A percentile compares a stretch with the other conserved stretches of the same genome.
Evolutionary conservation across 2,888 invertebrate species (phyloP).

Genomic region (Heliconius aoede): DNA sequence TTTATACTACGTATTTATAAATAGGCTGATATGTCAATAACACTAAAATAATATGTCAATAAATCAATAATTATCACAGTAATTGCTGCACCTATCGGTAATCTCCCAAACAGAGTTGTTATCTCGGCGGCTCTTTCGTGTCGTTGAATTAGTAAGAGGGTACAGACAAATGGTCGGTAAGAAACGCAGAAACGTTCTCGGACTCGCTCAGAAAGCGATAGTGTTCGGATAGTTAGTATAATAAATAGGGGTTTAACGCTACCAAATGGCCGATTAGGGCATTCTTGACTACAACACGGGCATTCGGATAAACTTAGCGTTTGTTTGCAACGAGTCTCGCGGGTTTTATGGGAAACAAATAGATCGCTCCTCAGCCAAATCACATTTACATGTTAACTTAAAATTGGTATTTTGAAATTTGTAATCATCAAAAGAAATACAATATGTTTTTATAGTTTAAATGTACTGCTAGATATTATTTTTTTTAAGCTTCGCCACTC

Average conservation of each 20-base stretch:
- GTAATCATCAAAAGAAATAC: not conserved
- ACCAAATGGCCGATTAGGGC: slow-evolving; percentile 57
- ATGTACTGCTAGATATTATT: not conserved
- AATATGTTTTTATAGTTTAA: not conserved
- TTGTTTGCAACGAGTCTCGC: slow-evolving; percentile 70
- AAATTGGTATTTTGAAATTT: slow-evolving; percentile 20
- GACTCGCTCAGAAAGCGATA: slow-evolving; percentile 72
- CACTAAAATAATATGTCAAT: not conserved
- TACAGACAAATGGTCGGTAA: slow-evolving; percentile 55
- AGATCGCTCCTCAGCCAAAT: slow-evolving; percentile 63
- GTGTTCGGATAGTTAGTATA: slow-evolving; percentile 74
- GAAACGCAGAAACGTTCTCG: slow-evolving; percentile 61
- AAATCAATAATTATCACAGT: not conserved
- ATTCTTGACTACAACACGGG: slow-evolving; percentile 57
- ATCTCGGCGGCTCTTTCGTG: slow-evolving; percentile 66
- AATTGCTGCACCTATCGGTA: slow-evolving; percentile 52
- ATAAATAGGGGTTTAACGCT: slow-evolving; percentile 53
- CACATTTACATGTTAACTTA: slow-evolving; percentile 56
- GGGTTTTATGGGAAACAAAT: slow-evolving; percentile 68
- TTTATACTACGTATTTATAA: too few relatives aligned
- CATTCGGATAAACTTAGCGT: slow-evolving; percentile 78
- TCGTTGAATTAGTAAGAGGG: slow-evolving; percentile 76
- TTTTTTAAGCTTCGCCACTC: too few relatives aligned
- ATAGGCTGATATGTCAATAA: too few relatives aligned
- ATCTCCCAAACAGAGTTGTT: slow-evolving; percentile 68